These are phyloP conservation scores for Atta texana DNA, from an alignment of 1,140 invertebrate genomes.

Conservation along the genomic window DNA sequence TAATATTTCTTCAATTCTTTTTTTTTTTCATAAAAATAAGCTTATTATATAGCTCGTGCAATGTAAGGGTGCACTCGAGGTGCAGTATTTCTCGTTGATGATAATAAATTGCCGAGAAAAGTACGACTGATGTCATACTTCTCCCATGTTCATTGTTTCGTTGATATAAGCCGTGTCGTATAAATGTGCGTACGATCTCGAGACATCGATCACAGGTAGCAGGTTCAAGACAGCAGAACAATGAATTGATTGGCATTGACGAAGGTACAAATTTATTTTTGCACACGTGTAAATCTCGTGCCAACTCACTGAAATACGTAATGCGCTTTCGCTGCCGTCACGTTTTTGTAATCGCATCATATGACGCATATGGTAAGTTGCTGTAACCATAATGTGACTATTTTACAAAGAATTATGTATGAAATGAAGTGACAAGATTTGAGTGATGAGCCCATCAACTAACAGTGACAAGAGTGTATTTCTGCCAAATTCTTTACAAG, in stretches of 20 bases:
- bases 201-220: slow-evolving; percentile 40
- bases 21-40: background rate
- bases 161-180: background rate
- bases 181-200: slow-evolving; percentile 33
- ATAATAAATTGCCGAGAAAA: slow-evolving; percentile 26
- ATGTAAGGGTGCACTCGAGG: background rate
- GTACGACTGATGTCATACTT: slow-evolving; percentile 19
- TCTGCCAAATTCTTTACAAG: background rate
- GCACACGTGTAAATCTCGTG: background rate
- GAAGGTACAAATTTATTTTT: slow-evolving; percentile 39
- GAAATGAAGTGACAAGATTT: slow-evolving; percentile 4
- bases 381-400: background rate
- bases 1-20: background rate
- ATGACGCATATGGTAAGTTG: background rate
- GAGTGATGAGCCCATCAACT: background rate
- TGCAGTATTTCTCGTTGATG: background rate
- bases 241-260: slow-evolving; percentile 46
- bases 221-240: slow-evolving; percentile 9
- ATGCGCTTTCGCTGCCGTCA: background rate
- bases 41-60: background rate
- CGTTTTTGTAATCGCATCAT: background rate
- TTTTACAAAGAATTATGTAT: background rate
- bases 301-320: background rate
- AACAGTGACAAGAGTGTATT: slow-evolving; percentile 2
- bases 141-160: slow-evolving; percentile 9